Conservation (phyloP, 2,888 invertebrate genomes). For the Leucophenga montana region DNA sequence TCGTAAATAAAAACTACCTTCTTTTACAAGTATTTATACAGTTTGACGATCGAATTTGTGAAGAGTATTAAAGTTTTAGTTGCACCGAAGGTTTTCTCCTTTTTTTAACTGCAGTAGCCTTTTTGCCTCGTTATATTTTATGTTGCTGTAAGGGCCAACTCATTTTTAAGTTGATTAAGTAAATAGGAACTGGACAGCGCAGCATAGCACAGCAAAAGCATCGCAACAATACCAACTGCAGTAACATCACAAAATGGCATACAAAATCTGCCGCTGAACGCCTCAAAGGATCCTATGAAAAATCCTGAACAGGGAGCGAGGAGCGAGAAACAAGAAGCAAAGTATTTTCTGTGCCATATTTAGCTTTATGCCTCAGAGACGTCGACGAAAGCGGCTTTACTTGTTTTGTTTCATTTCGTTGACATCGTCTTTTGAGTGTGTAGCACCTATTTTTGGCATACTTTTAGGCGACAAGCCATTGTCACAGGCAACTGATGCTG, state of each 20-base stretch:
- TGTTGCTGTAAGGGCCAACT: slow-evolving; percentile 8
- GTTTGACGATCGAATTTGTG: too few species aligned
- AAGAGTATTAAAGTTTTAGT: not conserved
- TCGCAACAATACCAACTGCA: not conserved
- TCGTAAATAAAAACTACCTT: too few species aligned
- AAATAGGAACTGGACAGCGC: slow-evolving; percentile 14
- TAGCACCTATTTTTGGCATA: slow-evolving; percentile 14
- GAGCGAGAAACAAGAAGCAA: not conserved
- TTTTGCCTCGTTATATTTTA: slow-evolving; percentile 2
- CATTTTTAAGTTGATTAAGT: slow-evolving; percentile 24
- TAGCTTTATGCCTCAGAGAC: not conserved
- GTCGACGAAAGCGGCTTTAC: not conserved
- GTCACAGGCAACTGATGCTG: not conserved
- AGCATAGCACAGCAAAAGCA: not conserved
- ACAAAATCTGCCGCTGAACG: not conserved
- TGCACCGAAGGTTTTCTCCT: not conserved
- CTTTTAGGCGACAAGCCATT: slow-evolving; percentile 15
- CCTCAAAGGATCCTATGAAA: not conserved
- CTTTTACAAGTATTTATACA: too few species aligned
- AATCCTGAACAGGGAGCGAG: not conserved
- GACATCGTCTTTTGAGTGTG: not conserved
- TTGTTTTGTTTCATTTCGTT: slow-evolving; percentile 8
- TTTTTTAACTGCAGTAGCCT: not conserved
- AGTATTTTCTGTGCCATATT: not conserved
- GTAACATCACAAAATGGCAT: not conserved